Conservation (phyloP, 2,113 vertebrate genomes). For the Ophiodon elongatus region DNA sequence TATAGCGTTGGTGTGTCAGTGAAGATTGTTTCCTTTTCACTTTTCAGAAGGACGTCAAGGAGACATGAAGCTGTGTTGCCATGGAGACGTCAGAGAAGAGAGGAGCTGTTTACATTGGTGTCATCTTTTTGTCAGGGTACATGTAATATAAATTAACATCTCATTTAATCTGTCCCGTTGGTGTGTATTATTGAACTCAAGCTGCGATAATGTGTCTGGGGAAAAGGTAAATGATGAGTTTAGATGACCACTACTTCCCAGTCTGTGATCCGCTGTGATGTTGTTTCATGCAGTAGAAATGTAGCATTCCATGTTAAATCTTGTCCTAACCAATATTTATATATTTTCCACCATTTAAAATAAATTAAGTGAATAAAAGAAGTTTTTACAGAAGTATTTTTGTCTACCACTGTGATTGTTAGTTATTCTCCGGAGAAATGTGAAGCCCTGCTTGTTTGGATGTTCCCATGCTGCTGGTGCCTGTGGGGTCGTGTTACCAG, state of each 20-base stretch:
- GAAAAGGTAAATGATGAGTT: background rate
- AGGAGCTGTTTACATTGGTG: background rate
- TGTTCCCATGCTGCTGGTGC: conserved; percentile 38
- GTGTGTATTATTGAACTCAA: conserved; percentile 29
- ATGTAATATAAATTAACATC: background rate
- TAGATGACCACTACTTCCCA: background rate
- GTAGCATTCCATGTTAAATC: conserved; percentile 27
- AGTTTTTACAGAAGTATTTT: conserved; percentile 25
- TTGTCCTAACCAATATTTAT: conserved; percentile 26
- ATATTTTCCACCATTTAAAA: conserved; percentile 13
- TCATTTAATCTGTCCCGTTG: background rate
- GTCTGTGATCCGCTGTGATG: conserved; percentile 6
- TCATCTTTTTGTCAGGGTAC: background rate
- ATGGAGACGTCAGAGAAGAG: conserved; percentile 2
- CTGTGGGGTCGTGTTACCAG: conserved; percentile 42
- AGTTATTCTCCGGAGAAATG: conserved; percentile 10
- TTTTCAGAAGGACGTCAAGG: conserved; percentile 36
- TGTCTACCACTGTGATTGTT: background rate
- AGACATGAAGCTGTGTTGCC: conserved; percentile 34
- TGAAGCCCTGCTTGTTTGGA: background rate
- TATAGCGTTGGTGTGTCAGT: background rate
- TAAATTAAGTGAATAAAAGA: conserved; percentile 59
- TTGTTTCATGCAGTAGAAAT: conserved; percentile 8
- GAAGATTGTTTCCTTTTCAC: background rate
- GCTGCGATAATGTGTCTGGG: background rate